Evolutionary conservation across 53 echinoderm and acorn worm genomes (phyloP).

Genomic region (Holothuria leucospilota): DNA sequence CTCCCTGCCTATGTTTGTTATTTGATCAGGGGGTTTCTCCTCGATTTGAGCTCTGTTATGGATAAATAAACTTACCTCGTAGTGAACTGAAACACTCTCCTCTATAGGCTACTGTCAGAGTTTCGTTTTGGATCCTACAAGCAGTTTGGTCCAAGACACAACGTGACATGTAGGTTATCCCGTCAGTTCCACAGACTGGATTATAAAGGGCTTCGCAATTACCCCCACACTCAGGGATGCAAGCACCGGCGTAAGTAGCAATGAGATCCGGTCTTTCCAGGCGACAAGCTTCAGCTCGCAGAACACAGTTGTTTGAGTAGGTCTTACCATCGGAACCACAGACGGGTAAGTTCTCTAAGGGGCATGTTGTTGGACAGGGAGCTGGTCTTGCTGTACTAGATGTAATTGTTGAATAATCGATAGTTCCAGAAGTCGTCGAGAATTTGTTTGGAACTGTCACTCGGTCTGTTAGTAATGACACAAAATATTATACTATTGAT

Average conservation of each 20-base stretch:
- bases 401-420: too few species aligned
- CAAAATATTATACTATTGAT: neutral
- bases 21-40: too few species aligned
- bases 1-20: too few species aligned
- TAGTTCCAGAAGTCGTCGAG: neutral
- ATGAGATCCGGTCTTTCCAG: neutral
- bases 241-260: slow-evolving; percentile 19
- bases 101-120: slow-evolving; percentile 43
- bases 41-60: too few species aligned
- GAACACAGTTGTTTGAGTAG: slow-evolving; percentile 8
- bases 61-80: slow-evolving; percentile 19
- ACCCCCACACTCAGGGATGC: slow-evolving; percentile 17
- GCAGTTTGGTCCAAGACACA: slow-evolving; percentile 54
- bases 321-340: slow-evolving; percentile 33
- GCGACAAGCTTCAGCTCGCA: slow-evolving; percentile 8
- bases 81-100: slow-evolving; percentile 60
- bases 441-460: slow-evolving; percentile 7
- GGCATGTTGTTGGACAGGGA: slow-evolving; percentile 8
- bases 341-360: slow-evolving; percentile 11
- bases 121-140: slow-evolving; percentile 45
- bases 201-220: slow-evolving; percentile 41
- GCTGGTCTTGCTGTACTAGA: neutral
- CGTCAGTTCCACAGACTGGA: slow-evolving; percentile 60
- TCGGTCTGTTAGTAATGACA: neutral
- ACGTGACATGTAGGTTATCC: slow-evolving; percentile 50